phyloP scores from a whole-genome alignment of 2,113 vertebrate species.

The Leptobrachium ailaonicum region DNA sequence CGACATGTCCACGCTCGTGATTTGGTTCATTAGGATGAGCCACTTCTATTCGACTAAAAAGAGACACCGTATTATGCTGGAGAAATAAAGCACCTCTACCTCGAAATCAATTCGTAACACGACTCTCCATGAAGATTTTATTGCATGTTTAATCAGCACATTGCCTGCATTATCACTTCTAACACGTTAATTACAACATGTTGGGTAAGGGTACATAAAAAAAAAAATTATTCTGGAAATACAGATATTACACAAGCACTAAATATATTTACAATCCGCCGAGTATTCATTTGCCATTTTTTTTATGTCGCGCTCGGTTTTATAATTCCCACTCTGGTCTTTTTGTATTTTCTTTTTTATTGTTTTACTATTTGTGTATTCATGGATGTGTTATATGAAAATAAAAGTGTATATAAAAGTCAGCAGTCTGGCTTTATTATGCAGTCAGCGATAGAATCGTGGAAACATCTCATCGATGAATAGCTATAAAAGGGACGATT shows the following conservation, averaged over 20 bases:
- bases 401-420: constrained; percentile 51
- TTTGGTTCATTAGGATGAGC: too few species aligned
- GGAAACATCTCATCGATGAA: constrained; percentile 47
- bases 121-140: constrained; percentile 65
- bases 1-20: too few species aligned
- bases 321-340: constrained; percentile 65
- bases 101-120: constrained; percentile 54
- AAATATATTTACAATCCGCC: constrained; percentile 77
- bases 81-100: too few species aligned
- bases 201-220: constrained; percentile 33
- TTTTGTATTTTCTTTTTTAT: constrained; percentile 59
- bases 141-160: constrained; percentile 68
- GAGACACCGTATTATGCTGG: too few species aligned
- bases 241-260: constrained; percentile 76
- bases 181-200: constrained; percentile 36
- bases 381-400: constrained; percentile 50
- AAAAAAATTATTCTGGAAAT: constrained; percentile 43
- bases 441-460: constrained; percentile 48
- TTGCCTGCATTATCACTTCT: constrained; percentile 16
- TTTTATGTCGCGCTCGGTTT: constrained; percentile 60
- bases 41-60: too few species aligned
- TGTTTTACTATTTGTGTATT: constrained; percentile 51
- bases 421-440: constrained; percentile 49
- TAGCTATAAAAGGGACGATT: constrained; percentile 44
- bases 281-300: constrained; percentile 62